Base-by-base conservation (phyloP, 2,113 vertebrate species). In the Silurus glanis region DNA sequence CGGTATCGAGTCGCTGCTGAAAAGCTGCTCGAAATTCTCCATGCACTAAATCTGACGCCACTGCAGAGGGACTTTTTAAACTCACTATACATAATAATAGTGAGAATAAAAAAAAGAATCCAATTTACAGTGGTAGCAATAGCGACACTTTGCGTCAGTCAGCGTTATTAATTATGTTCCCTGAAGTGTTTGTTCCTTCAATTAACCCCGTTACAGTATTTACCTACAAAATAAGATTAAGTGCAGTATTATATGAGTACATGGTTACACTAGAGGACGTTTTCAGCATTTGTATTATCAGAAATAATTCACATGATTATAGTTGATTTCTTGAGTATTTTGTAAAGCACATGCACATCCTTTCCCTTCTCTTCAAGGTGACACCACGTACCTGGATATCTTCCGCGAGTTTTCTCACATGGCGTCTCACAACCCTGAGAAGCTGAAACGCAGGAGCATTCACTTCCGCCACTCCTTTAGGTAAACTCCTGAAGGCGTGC, bases 351-450 rank as follows among this genome's bases (percentile, higher is more conserved):
- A 4, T 16, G 6, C n/a, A 10, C 9, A 9, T 69, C n/a, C 37
- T 59, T 53, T 55, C 23, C 47, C 21, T 90, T 71, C 10, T 81
- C 28, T 89, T 91, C 58, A 93, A 97, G 96, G 96, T 88, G 96
- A 97, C 82, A 92, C 96, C 67, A 97, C 96, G 0, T 97, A 97
- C 89, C 92, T 96, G 6, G 96, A 97, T 93, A 97, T 97, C 94
- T 96, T 97, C 92, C 80, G 96, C 25, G 96, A 97, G 59, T 97
- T 97, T 91, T 97, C 96, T 53, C 96, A 97, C 93, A 96, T 97
- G 96, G 96, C 96, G 0, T 97, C 96, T 0, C 95, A 97, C 92
- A 95, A 97, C 88, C 96, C 96, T 0, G 96, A 97, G 86, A 96
- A 96, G 86, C 93, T 97, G 88, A 96, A 96, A 45, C 89, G 96